phyloP scores from a whole-genome alignment of 2,888 invertebrate genomes.

The Drosophila neutralis region DNA sequence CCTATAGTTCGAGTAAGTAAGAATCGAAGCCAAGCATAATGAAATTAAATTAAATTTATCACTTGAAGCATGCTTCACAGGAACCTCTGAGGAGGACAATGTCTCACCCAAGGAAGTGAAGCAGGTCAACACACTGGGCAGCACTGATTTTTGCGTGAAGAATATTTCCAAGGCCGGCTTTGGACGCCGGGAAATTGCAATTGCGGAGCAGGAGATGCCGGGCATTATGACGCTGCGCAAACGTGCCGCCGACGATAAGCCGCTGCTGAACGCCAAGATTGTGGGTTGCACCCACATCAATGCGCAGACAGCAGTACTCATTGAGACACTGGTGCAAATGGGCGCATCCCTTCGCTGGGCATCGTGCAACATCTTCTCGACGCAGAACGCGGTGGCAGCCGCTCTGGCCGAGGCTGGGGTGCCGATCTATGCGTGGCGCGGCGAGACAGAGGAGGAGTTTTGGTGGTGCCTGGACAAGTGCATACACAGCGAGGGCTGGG shows the following conservation, averaged over 20 bases:
- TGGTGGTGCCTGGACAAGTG: conserved; percentile 99
- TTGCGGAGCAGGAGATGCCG: conserved; percentile 99
- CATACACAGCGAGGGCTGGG: conserved; percentile 94
- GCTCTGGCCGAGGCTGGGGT: conserved; percentile 95
- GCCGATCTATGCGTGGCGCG: conserved; percentile 97
- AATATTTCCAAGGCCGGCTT: conserved; percentile 94
- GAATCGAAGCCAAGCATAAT: no score
- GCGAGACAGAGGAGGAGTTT: conserved; percentile 98
- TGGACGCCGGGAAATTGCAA: conserved; percentile 97
- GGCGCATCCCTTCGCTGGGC: conserved; percentile 97
- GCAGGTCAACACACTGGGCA: conserved; percentile 93
- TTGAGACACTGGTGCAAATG: conserved; percentile 93
- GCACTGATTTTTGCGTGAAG: conserved; percentile 95
- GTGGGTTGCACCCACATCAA: conserved; percentile 99
- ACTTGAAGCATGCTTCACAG: conserved; percentile 83
- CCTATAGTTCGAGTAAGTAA: conserved; percentile 93
- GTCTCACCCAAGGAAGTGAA: conserved; percentile 95
- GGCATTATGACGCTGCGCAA: conserved; percentile 97
- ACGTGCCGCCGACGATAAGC: conserved; percentile 95
- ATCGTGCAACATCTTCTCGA: conserved; percentile 98
- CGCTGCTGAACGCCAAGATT: conserved; percentile 95
- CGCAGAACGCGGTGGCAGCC: conserved; percentile 97
- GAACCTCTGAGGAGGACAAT: conserved; percentile 96
- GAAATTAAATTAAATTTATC: neutral
- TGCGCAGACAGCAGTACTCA: conserved; percentile 97